Evolutionary conservation across 2,113 vertebrate genomes (phyloP).

Genomic region (Delphinapterus leucas): DNA sequence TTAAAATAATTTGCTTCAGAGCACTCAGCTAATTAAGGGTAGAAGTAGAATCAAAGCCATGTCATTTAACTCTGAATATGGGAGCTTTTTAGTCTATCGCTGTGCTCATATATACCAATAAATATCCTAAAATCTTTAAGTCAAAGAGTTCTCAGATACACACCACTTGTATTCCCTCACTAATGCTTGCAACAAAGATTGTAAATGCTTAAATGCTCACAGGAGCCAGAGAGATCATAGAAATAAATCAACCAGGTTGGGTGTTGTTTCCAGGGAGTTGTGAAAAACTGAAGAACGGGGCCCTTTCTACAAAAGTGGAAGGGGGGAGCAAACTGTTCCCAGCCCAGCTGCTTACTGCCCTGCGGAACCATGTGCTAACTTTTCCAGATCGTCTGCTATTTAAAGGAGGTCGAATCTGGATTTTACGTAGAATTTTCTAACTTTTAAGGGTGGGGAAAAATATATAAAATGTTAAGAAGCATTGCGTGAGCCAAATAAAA

Average conservation of each 20-base stretch:
- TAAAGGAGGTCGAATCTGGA: not conserved
- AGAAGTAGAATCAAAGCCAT: not conserved
- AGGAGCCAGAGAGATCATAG: too few species aligned
- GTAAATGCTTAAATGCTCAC: not conserved
- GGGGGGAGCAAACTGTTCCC: not conserved
- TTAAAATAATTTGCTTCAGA: conserved; percentile 27
- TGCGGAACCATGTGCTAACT: not conserved
- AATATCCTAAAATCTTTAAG: not conserved
- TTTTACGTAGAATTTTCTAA: not conserved
- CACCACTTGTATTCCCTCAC: not conserved
- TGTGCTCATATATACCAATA: not conserved
- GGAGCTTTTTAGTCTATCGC: not conserved
- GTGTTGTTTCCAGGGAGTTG: accelerated
- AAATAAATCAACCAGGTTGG: not conserved
- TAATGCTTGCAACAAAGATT: not conserved
- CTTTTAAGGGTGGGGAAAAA: not conserved
- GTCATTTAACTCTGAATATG: not conserved
- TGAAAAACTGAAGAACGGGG: not conserved
- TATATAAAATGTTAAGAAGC: not conserved
- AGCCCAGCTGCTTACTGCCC: not conserved
- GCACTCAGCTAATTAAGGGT: not conserved
- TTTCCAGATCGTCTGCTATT: not conserved
- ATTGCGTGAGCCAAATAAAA: not conserved
- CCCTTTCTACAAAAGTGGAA: not conserved
- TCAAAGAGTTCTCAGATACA: not conserved